Conservation (phyloP, 2,888 invertebrate genomes). For the Drosophila glabriapex region DNA sequence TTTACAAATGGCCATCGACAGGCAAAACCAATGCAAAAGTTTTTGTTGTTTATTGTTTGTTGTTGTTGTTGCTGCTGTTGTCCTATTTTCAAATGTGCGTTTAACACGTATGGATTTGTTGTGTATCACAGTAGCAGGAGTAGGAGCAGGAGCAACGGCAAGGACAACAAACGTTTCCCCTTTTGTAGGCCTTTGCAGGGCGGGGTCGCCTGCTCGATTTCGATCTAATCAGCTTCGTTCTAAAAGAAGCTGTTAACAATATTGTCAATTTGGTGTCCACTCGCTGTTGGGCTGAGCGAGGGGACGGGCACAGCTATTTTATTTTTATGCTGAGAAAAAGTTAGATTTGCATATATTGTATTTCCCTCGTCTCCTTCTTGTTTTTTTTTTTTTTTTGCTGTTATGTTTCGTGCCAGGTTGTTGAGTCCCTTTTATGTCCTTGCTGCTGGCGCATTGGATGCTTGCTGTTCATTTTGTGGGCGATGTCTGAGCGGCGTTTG, state of each 20-base stretch:
- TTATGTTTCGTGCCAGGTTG: constrained; percentile 33
- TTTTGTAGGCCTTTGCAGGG: background rate
- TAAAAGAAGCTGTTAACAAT: constrained; percentile 75
- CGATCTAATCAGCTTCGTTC: constrained; percentile 73
- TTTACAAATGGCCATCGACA: constrained; percentile 57
- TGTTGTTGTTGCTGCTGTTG: constrained; percentile 24
- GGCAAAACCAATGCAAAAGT: constrained; percentile 23
- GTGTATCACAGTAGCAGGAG: constrained; percentile 15
- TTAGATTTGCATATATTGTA: constrained; percentile 68
- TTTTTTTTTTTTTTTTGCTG: background rate
- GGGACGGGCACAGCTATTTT: constrained; percentile 51
- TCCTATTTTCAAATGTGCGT: constrained; percentile 49
- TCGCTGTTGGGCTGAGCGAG: background rate
- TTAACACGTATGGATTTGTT: constrained; percentile 58
- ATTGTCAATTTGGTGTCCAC: constrained; percentile 67
- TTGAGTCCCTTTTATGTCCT: constrained; percentile 47
- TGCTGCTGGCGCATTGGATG: constrained; percentile 34
- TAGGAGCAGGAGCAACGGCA: constrained; percentile 8
- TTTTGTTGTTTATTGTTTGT: constrained; percentile 16
- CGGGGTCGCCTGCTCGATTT: constrained; percentile 31
- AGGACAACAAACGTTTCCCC: constrained; percentile 34
- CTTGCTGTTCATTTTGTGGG: constrained; percentile 65
- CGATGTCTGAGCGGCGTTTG: constrained; percentile 46
- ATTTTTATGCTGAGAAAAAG: constrained; percentile 69
- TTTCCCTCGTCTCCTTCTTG: constrained; percentile 14